Percentiles rank a stretch among this genome's conserved stretches.
Conservation (phyloP, 2,113 vertebrate genomes). For the Glaucomys volans region DNA sequence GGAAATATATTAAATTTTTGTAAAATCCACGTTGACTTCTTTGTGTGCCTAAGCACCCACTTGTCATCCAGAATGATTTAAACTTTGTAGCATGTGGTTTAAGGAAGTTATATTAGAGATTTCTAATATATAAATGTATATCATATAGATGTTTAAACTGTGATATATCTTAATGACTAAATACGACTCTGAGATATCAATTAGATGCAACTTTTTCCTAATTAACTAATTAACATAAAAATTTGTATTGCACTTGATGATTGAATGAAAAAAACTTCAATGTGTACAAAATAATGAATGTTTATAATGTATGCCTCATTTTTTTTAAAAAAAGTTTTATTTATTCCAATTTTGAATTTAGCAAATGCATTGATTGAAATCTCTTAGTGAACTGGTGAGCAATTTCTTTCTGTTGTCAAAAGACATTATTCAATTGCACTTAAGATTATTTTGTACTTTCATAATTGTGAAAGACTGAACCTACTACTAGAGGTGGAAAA, state of each 20-base stretch:
- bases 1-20: background rate
- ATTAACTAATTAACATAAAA: background rate
- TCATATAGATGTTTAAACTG: background rate
- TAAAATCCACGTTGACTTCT: background rate
- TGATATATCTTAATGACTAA: background rate
- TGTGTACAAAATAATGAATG: background rate
- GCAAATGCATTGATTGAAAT: background rate
- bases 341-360: background rate
- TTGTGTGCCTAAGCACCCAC: background rate
- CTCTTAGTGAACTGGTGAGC: background rate
- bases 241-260: background rate
- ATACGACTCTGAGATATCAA: background rate
- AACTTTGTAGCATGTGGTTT: background rate
- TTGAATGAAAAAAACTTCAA: background rate
- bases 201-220: background rate
- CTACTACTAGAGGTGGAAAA: background rate
- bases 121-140: background rate
- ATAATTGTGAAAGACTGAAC: background rate
- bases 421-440: background rate
- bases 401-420: background rate
- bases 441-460: background rate
- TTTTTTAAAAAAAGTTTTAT: background rate
- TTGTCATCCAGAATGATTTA: background rate
- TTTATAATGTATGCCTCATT: background rate
- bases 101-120: background rate